These are phyloP conservation scores for Thalassoma bifasciatum DNA, from an alignment of 2,113 vertebrate genomes.

Conservation along the genomic window DNA sequence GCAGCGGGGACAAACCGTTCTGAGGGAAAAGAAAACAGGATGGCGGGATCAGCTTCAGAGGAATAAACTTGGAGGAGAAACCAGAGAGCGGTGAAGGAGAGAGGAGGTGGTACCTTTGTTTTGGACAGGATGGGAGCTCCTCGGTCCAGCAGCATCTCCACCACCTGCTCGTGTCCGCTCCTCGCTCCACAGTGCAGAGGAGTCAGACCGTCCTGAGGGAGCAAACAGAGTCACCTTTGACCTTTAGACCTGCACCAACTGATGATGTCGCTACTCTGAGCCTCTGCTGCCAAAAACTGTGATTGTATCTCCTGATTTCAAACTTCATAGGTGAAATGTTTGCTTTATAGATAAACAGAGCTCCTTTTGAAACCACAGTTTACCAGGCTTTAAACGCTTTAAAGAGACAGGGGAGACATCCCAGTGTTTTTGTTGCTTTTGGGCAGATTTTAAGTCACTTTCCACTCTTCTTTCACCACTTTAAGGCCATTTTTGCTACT, in stretches of 20 bases:
- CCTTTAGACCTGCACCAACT: background rate
- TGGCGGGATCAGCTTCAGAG: background rate
- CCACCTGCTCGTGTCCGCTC: slow-evolving; percentile 97
- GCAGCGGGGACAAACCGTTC: slow-evolving; percentile 94
- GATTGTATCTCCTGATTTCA: too few relatives aligned
- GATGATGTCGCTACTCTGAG: background rate
- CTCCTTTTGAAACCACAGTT: too few relatives aligned
- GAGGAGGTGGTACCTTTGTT: slow-evolving; percentile 89
- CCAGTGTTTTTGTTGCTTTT: too few relatives aligned
- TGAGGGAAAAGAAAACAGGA: slow-evolving; percentile 10
- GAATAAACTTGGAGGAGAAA: too few relatives aligned
- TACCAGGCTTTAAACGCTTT: background rate
- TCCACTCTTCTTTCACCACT: too few relatives aligned
- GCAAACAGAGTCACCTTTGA: background rate
- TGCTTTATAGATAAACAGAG: too few relatives aligned
- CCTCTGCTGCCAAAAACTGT: too few relatives aligned
- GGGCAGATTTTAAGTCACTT: too few relatives aligned
- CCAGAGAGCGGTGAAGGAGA: background rate
- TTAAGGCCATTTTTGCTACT: too few relatives aligned
- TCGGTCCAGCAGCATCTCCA: slow-evolving; percentile 95
- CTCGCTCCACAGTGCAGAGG: slow-evolving; percentile 96
- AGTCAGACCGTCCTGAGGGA: slow-evolving; percentile 91
- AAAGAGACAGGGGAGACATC: too few relatives aligned
- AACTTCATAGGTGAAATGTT: too few relatives aligned
- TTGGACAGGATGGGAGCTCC: slow-evolving; percentile 97